Conservation (phyloP, 2,113 vertebrate genomes). For the Trogon melanurus region DNA sequence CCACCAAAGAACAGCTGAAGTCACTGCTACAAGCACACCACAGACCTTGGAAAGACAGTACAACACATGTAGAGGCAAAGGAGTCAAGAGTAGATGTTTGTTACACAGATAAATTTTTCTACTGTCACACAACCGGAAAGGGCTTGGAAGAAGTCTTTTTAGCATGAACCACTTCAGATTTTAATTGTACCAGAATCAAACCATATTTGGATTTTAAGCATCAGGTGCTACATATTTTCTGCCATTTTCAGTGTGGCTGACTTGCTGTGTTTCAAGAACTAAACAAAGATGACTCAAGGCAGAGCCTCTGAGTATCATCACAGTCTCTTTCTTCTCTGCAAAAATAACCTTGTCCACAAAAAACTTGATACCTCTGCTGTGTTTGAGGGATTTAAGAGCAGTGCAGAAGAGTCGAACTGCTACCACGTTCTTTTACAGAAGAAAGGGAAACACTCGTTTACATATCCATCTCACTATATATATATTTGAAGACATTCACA, state of each 20-base stretch:
- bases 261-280: neutral
- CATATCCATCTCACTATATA: neutral
- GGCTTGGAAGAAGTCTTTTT: neutral
- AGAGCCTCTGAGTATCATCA: neutral
- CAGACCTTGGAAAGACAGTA: neutral
- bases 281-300: neutral
- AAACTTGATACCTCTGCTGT: neutral
- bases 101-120: neutral
- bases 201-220: neutral
- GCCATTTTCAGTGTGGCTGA: neutral
- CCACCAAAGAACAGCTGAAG: neutral
- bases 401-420: neutral
- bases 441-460: neutral
- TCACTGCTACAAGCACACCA: neutral
- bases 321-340: neutral
- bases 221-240: neutral
- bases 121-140: neutral
- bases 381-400: neutral
- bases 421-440: neutral
- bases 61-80: neutral
- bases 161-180: neutral
- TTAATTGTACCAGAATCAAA: neutral
- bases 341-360: neutral
- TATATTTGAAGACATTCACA: neutral
- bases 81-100: neutral